Base-by-base conservation (phyloP, 2,113 vertebrate species). In the Ctenodactylus gundi region DNA sequence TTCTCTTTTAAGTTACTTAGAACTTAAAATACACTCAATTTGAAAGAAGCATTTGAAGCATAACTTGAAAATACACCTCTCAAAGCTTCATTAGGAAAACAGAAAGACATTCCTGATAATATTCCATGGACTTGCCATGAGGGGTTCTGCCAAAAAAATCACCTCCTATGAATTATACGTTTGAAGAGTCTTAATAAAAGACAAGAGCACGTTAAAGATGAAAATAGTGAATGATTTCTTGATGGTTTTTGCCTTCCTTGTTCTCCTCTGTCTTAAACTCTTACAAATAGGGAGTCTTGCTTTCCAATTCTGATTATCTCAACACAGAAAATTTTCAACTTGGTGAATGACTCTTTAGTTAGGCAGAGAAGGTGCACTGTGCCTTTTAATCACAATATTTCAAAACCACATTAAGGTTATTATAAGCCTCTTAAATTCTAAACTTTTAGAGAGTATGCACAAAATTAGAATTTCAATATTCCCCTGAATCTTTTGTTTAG, bases 371-470 rank as follows among this genome's bases (percentile, higher is more conserved):
- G 94, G 85, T 78, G 84, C 96, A 68, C 21, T 62, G 21, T 93
- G 68, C 29, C 92, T 96, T 97, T 97, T 70, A 90, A 97, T 96
- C 91, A 95, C 53, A 92, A 83, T 97, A 94, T 91, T 97, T 96
- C 4, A 46, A 62, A 96, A 88, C 23, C 68, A 97, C 81, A 81
- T 87, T 67, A 94, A 91, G 87, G 94, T 96, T 85, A 94, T 93
- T 91, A 95, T 75, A 94, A 49, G 97, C 53, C 77, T 86, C 86
- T 94, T 97, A 96, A 97, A 93, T 92, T 97, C 73, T 82, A 97
- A 95, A 97, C 96, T 95, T 97, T 97, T 94, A 53, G 65, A 96
- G 15, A 55, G 15, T 85, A 95, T 34, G 46, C 72, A 60, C 1
- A 90, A 91, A 97, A 77, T 91, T 94, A 85, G 70, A 90, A 84